These are phyloP conservation scores for Drosophila putrida DNA, from an alignment of 2,888 invertebrate species.

Conservation along the genomic window DNA sequence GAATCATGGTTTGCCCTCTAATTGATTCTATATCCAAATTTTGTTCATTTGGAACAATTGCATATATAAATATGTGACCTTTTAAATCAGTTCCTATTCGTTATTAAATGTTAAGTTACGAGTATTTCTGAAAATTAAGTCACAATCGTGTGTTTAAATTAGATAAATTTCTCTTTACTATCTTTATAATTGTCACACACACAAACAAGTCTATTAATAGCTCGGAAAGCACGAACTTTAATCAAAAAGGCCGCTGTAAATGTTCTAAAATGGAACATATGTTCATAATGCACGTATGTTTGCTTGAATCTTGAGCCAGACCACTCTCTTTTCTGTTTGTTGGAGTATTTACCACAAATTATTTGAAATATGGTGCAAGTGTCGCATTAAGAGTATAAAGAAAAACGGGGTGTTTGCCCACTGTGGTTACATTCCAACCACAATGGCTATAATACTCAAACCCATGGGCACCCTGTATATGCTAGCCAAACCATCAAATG, in stretches of 20 bases:
- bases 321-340: constrained; percentile 64
- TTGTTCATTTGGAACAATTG: too few relatives aligned
- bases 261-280: constrained; percentile 67
- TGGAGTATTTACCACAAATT: constrained; percentile 76
- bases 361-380: constrained; percentile 75
- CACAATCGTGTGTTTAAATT: background rate
- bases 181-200: background rate
- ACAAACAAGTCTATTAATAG: constrained; percentile 36
- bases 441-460: constrained; percentile 11
- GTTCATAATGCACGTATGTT: constrained; percentile 66
- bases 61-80: too few relatives aligned
- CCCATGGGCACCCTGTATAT: constrained; percentile 56
- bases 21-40: too few relatives aligned
- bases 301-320: constrained; percentile 59
- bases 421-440: constrained; percentile 18
- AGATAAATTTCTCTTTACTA: background rate
- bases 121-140: background rate
- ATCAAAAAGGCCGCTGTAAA: constrained; percentile 11
- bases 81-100: too few relatives aligned
- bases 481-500: constrained; percentile 12
- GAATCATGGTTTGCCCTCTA: too few relatives aligned
- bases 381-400: constrained; percentile 66
- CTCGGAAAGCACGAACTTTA: constrained; percentile 25
- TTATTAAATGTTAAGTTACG: too few relatives aligned
- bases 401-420: constrained; percentile 60